These are phyloP conservation scores for Trachelus iudaicus DNA, from an alignment of 2,888 invertebrate species.

Conservation along the genomic window DNA sequence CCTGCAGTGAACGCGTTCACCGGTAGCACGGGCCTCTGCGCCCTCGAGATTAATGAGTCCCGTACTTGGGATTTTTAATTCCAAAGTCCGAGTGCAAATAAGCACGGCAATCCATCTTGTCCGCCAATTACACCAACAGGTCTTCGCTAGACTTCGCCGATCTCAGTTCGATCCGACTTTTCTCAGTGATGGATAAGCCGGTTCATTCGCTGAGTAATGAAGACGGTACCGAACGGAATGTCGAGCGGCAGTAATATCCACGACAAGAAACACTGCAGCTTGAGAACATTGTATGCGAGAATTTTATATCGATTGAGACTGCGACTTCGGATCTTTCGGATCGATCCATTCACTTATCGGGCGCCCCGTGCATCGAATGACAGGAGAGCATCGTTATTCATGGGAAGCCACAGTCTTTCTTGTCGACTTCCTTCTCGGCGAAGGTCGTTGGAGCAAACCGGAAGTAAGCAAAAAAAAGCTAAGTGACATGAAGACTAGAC, in stretches of 20 bases:
- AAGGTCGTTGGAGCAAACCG: background rate
- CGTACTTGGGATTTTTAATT: conserved; percentile 61
- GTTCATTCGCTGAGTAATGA: background rate
- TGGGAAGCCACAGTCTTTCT: background rate
- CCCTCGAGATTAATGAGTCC: conserved; percentile 58
- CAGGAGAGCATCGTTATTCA: background rate
- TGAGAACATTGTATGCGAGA: background rate
- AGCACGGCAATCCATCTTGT: conserved; percentile 61
- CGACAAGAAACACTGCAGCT: background rate
- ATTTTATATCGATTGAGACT: background rate
- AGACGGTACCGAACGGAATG: background rate
- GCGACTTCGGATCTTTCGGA: background rate
- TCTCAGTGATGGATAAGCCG: conserved; percentile 1
- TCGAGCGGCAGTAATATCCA: background rate
- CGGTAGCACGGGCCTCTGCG: conserved; percentile 41
- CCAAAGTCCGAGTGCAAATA: conserved; percentile 60
- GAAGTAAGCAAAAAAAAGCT: background rate
- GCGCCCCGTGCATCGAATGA: background rate
- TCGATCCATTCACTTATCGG: background rate
- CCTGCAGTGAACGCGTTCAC: conserved; percentile 54
- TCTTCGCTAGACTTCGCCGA: conserved; percentile 11
- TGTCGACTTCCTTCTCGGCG: background rate
- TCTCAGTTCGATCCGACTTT: background rate
- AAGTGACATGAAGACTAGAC: background rate
- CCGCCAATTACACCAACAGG: conserved; percentile 56